Base-by-base conservation (phyloP, 2,797 vertebrate genomes). In the Chiropotes sagulatus region DNA sequence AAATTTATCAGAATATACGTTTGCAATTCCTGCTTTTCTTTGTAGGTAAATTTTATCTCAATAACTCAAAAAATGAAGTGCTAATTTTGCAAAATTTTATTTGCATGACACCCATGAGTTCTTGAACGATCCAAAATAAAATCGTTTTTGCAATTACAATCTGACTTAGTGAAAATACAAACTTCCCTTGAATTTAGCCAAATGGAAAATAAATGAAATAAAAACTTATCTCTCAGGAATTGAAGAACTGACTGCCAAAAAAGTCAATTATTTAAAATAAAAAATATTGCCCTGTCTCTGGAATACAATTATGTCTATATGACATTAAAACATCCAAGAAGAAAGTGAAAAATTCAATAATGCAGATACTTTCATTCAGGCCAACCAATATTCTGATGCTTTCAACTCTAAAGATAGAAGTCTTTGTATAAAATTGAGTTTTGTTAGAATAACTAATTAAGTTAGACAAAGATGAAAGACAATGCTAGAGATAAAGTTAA, bases 381-480 rank as follows among this genome's bases (percentile, higher is more conserved):
- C 2, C 30, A 87, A 58, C 14, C 79, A 91, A 46, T 80, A 94
- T 52, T 64, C 33, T 46, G 30, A 84, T 72, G 44, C 83, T 95
- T 94, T 85, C 22, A 80, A 48, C 57, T 84, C 75, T 92, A 83
- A 94, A 80, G 39, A 64, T 36, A 81, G 81, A 91, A 61, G 14
- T 67, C 70, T 90, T 87, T 92, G 54, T 82, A 85, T 78, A 36
- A 91, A 90, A 24, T 73, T 94, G 67, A 80, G 39, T 61, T 93
- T 93, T 88, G n/a, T 70, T 90, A 57, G 87, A 95, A 81, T 58
- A 11, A 96, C 20, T 67, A 8, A 96, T 19, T 81, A 79, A 13
- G 85, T 92, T 78, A 76, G n/a, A 90, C 15, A 72, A 86, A 94
- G 52, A 86, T 83, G 82, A 96, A 96, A 94, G 75, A 30, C 50